phyloP scores from a whole-genome alignment of 2,888 invertebrate genomes.

The Thymelicus sylvestris region DNA sequence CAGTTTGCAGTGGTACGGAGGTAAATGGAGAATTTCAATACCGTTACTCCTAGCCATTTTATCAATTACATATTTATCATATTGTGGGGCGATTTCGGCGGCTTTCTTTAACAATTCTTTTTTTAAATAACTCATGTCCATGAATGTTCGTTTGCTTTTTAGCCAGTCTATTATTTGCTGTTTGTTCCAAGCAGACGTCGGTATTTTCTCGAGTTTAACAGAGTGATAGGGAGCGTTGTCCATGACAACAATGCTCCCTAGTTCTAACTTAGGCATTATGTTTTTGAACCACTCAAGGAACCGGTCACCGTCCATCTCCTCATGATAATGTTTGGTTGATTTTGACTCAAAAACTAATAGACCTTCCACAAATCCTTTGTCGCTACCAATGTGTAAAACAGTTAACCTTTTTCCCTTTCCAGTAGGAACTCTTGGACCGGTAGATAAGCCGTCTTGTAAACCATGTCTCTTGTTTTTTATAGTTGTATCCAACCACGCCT shows the following conservation, averaged over 20 bases:
- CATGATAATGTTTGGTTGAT: too few species aligned
- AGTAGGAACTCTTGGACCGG: not conserved
- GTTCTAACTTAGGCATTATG: too few species aligned
- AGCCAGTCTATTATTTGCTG: constrained; percentile 24
- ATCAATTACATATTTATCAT: constrained; percentile 32
- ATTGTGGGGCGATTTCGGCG: constrained; percentile 34
- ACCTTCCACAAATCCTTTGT: not conserved
- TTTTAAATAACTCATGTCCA: constrained; percentile 37
- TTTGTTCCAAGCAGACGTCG: too few species aligned
- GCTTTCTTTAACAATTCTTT: constrained; percentile 32
- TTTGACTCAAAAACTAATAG: too few species aligned
- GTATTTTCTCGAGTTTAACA: too few species aligned
- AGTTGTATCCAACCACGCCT: not conserved
- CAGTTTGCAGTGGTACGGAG: too few species aligned
- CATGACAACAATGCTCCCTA: too few species aligned
- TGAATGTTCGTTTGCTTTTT: constrained; percentile 1
- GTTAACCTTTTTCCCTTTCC: not conserved
- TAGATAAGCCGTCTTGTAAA: not conserved
- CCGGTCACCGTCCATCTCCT: too few species aligned
- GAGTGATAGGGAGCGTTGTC: too few species aligned
- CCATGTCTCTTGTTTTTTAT: not conserved
- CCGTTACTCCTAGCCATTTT: constrained; percentile 34
- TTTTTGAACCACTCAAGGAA: too few species aligned
- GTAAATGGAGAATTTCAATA: constrained; percentile 34
- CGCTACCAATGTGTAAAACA: not conserved